phyloP scores from a whole-genome alignment of 2,797 vertebrate genomes.

The Acestrorhynchus altus region DNA sequence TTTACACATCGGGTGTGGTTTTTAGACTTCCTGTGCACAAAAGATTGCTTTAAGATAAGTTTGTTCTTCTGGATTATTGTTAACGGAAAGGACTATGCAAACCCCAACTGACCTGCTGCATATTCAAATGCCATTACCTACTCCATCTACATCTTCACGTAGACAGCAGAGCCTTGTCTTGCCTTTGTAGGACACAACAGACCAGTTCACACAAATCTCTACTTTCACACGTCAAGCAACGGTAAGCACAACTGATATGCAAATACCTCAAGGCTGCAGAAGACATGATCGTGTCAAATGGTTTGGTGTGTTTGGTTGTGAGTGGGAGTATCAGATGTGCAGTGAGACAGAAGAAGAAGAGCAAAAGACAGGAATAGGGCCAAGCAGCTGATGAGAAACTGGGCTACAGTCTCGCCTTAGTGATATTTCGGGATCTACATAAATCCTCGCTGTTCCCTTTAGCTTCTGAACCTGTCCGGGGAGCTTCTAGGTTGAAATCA shows the following conservation, averaged over 20 bases:
- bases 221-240: background rate
- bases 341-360: background rate
- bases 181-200: background rate
- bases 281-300: background rate
- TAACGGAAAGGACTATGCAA: background rate
- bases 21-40: too few species aligned
- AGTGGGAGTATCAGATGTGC: background rate
- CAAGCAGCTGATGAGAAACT: background rate
- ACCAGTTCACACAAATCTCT: background rate
- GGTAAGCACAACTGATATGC: background rate
- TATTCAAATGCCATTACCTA: background rate
- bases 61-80: background rate
- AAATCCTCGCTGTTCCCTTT: background rate
- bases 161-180: background rate
- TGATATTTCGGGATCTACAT: background rate
- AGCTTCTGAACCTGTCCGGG: slow-evolving; percentile 2
- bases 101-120: background rate
- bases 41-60: too few species aligned
- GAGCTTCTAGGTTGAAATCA: background rate
- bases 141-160: background rate
- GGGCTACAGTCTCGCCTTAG: background rate
- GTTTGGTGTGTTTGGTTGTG: background rate
- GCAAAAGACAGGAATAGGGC: background rate
- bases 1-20: too few species aligned
- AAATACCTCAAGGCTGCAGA: background rate